Percentiles rank a stretch among this genome's conserved stretches.
phyloP scores from a whole-genome alignment of 1,140 invertebrate genomes.

The Latrodectus geometricus region DNA sequence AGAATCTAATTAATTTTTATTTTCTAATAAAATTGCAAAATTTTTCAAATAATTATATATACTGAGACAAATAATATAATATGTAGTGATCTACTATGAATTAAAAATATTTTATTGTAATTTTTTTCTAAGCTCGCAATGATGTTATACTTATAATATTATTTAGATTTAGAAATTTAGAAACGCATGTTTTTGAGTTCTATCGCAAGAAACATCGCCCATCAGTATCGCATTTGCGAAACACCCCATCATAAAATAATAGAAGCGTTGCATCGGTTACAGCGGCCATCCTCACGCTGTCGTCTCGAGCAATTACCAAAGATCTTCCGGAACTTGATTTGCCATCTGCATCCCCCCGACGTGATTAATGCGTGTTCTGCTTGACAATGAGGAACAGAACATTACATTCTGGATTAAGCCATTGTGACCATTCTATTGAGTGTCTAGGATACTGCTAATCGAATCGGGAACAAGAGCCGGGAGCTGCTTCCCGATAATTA shows the following conservation, averaged over 20 bases:
- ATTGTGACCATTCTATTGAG: not conserved
- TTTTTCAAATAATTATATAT: too few species aligned
- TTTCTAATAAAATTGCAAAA: too few species aligned
- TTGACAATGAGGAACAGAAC: not conserved
- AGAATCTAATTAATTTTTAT: too few species aligned
- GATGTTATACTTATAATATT: too few species aligned
- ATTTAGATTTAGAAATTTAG: too few species aligned
- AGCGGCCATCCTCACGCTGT: not conserved
- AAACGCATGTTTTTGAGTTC: not conserved
- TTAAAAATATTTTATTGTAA: too few species aligned
- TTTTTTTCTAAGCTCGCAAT: too few species aligned
- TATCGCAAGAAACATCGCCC: not conserved
- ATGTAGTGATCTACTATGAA: too few species aligned
- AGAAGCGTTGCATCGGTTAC: not conserved
- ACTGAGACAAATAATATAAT: too few species aligned
- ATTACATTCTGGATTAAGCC: not conserved
- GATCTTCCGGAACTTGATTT: not conserved
- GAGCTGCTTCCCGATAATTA: not conserved
- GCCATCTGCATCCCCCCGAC: not conserved
- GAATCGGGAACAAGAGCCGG: not conserved
- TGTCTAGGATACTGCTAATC: constrained; percentile 1
- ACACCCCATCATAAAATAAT: too few species aligned
- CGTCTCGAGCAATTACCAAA: not conserved
- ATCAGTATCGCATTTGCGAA: too few species aligned
- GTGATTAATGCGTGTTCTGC: not conserved